phyloP scores from a whole-genome alignment of 2,888 invertebrate genomes.

The Suillia variegata region DNA sequence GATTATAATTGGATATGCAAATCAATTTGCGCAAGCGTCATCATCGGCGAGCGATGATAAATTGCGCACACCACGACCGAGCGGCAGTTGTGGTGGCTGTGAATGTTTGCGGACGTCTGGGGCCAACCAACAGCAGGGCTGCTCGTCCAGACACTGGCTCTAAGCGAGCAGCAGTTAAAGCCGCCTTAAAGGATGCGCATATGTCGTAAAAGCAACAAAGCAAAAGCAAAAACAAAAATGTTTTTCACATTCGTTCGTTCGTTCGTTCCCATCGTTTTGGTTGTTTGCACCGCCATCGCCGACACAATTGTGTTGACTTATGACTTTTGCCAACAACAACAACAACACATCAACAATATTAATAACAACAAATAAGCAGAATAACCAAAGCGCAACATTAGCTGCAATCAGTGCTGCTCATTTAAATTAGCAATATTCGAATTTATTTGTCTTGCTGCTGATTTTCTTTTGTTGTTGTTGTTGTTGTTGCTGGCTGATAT shows the following conservation, averaged over 20 bases:
- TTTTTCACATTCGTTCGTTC: neutral
- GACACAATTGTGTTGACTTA: constrained; percentile 22
- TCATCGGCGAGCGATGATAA: constrained; percentile 25
- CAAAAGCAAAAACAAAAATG: too few species aligned
- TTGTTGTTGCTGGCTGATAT: neutral
- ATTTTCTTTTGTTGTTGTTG: too few species aligned
- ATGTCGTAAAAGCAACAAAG: constrained; percentile 1
- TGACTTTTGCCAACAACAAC: constrained; percentile 16
- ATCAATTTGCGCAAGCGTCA: constrained; percentile 40
- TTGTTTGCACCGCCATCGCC: too few species aligned
- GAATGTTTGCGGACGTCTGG: too few species aligned
- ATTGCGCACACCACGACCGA: constrained; percentile 7
- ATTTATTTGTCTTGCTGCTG: constrained; percentile 25
- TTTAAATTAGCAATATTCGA: constrained; percentile 48
- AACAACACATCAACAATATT: too few species aligned
- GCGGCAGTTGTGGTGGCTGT: neutral
- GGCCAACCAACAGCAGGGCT: too few species aligned
- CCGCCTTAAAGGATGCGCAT: constrained; percentile 11
- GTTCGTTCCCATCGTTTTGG: constrained; percentile 12
- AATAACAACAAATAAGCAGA: too few species aligned
- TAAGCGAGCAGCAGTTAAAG: neutral
- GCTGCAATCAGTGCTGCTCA: constrained; percentile 32
- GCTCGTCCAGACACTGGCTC: neutral
- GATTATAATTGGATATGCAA: constrained; percentile 55
- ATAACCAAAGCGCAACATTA: neutral